A percentile compares a stretch with the other conserved stretches of the same genome.
phyloP scores from a whole-genome alignment of 2,888 invertebrate species.

The Melikaiella ostensackeni region DNA sequence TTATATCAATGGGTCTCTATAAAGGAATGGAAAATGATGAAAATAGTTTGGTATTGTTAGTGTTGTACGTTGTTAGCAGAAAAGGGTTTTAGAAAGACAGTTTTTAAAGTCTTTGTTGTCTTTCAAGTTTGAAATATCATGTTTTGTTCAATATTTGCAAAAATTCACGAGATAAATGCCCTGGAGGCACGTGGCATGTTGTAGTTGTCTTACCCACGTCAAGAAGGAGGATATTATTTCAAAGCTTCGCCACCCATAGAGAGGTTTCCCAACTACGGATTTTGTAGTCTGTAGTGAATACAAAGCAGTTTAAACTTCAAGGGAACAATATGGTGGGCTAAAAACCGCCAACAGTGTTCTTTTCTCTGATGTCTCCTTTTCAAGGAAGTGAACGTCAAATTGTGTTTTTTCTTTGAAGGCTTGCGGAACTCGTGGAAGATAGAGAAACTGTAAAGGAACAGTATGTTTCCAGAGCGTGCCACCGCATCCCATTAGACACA shows the following conservation, averaged over 20 bases:
- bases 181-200: background rate
- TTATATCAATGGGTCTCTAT: background rate
- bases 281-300: constrained; percentile 1
- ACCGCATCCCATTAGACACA: constrained; percentile 29
- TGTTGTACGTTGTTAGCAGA: background rate
- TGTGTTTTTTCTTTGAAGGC: constrained; percentile 26
- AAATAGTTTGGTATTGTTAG: background rate
- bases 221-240: constrained; percentile 57
- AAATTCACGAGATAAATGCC: background rate
- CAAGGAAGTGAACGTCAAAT: constrained; percentile 25
- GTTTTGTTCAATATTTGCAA: background rate
- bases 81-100: background rate
- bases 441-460: constrained; percentile 10
- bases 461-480: constrained; percentile 27
- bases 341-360: constrained; percentile 11
- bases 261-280: constrained; percentile 41
- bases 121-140: background rate
- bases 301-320: constrained; percentile 10
- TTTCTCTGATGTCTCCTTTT: constrained; percentile 22
- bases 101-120: background rate
- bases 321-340: background rate
- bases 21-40: background rate
- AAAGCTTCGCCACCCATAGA: constrained; percentile 60
- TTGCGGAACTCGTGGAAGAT: constrained; percentile 27
- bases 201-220: constrained; percentile 12